Percentiles rank a stretch among this genome's conserved stretches.
phyloP scores from a whole-genome alignment of 2,888 invertebrate genomes.

The Bedellia somnulentella region DNA sequence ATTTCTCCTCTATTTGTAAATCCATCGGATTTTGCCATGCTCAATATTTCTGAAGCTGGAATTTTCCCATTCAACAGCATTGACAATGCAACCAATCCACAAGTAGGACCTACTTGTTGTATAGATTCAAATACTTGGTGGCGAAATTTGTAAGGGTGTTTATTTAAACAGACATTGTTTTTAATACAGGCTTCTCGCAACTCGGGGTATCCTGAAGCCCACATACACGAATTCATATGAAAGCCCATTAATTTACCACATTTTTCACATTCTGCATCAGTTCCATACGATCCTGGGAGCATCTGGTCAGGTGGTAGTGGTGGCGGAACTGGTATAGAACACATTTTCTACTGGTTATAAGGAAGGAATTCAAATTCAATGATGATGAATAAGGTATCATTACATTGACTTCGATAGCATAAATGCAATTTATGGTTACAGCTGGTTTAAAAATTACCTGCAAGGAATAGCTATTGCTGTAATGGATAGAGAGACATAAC shows the following conservation, averaged over 20 bases:
- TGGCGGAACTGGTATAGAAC: conserved; percentile 28
- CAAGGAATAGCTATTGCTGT: too few species aligned
- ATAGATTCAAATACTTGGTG: conserved; percentile 38
- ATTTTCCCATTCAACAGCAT: conserved; percentile 70
- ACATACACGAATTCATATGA: conserved; percentile 51
- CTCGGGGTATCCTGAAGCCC: conserved; percentile 61
- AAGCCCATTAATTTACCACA: too few species aligned
- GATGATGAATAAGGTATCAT: too few species aligned
- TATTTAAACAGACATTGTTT: conserved; percentile 49
- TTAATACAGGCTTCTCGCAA: conserved; percentile 60
- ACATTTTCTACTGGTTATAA: conserved; percentile 27
- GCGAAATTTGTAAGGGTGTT: conserved; percentile 46
- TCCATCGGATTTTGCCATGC: conserved; percentile 63
- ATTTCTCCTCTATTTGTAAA: conserved; percentile 88
- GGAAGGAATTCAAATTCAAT: background rate
- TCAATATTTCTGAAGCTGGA: conserved; percentile 59
- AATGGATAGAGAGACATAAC: too few species aligned
- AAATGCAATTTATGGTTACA: too few species aligned
- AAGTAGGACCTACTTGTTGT: conserved; percentile 70
- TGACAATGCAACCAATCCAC: conserved; percentile 84
- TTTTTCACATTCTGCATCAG: too few species aligned
- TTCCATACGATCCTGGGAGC: background rate
- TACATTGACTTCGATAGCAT: too few species aligned
- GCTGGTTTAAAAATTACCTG: too few species aligned
- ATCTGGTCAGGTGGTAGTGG: conserved; percentile 23